Percentiles rank a stretch among this genome's conserved stretches.
Conservation (phyloP, 1,140 invertebrate species). For the Pogonomyrmex californicus region DNA sequence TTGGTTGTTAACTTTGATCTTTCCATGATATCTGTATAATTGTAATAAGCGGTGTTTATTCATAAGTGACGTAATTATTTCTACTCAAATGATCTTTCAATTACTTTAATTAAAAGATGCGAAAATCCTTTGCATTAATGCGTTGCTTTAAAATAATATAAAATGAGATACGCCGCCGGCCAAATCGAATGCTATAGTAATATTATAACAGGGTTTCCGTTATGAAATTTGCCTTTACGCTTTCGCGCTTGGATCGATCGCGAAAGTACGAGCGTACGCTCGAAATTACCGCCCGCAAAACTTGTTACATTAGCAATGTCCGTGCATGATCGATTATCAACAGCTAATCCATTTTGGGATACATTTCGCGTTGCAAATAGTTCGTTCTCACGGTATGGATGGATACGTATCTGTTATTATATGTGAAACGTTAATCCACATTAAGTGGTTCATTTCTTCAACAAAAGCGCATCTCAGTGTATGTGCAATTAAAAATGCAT, state of each 20-base stretch:
- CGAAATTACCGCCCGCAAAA: constrained; percentile 60
- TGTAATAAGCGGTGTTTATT: neutral
- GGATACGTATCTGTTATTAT: constrained; percentile 18
- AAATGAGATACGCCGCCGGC: neutral
- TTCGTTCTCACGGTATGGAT: constrained; percentile 41
- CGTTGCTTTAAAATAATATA: neutral
- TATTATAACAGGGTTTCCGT: constrained; percentile 60
- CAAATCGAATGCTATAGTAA: constrained; percentile 40
- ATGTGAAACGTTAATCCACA: constrained; percentile 21
- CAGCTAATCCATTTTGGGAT: constrained; percentile 52
- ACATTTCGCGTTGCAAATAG: constrained; percentile 58
- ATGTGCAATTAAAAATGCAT: neutral
- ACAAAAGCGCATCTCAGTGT: neutral
- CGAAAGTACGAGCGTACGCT: constrained; percentile 58
- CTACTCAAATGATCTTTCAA: constrained; percentile 15
- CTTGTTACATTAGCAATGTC: constrained; percentile 69
- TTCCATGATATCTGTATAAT: neutral
- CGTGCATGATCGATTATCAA: constrained; percentile 61
- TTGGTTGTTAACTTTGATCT: constrained; percentile 13
- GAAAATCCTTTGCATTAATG: neutral
- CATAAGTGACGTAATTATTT: neutral
- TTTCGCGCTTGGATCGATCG: constrained; percentile 52
- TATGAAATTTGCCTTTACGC: constrained; percentile 67
- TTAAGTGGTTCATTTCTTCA: constrained; percentile 25
- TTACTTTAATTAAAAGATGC: constrained; percentile 37